A percentile compares a stretch with the other conserved stretches of the same genome.
These are phyloP conservation scores for Chalcis sispes DNA, from an alignment of 2,888 invertebrate species.

Conservation along the genomic window DNA sequence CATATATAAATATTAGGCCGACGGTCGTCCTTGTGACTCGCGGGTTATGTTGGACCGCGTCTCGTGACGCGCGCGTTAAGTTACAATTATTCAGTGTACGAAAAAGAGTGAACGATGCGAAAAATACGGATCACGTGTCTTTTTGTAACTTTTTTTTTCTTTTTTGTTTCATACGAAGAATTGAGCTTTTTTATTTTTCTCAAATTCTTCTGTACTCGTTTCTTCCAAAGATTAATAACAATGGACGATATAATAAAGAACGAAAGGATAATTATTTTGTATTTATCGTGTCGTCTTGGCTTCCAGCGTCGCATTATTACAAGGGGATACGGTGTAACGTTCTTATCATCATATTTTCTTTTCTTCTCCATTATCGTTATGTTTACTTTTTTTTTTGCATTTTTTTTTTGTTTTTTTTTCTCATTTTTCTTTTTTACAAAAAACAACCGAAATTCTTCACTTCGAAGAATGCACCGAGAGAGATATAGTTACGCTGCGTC, in stretches of 20 bases:
- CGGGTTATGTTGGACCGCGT: neutral
- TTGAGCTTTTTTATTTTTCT: constrained; percentile 28
- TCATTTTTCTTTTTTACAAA: constrained; percentile 47
- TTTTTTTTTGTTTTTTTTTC: constrained; percentile 24
- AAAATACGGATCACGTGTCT: constrained; percentile 62
- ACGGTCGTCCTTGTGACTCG: constrained; percentile 54
- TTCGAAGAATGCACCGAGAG: constrained; percentile 61
- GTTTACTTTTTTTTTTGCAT: too few relatives aligned
- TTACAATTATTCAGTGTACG: too few relatives aligned
- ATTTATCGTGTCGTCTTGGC: constrained; percentile 54
- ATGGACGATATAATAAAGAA: constrained; percentile 53
- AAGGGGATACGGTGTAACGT: constrained; percentile 51
- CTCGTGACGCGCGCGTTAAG: constrained; percentile 35
- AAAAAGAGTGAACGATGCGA: constrained; percentile 63
- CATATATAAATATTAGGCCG: constrained; percentile 56
- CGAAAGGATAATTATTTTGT: constrained; percentile 51
- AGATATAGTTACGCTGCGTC: constrained; percentile 60
- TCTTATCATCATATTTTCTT: constrained; percentile 43
- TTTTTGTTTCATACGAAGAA: constrained; percentile 28
- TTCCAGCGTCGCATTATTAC: constrained; percentile 56
- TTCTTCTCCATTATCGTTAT: too few relatives aligned
- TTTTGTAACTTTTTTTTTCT: constrained; percentile 36
- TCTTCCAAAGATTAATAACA: constrained; percentile 49
- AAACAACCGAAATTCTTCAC: constrained; percentile 58
- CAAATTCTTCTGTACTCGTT: constrained; percentile 20